Evolutionary conservation across 1,140 invertebrate genomes (phyloP), one percentile per base, ranked within the genome.

Genomic region (Drosophila chauvacae): DNA sequence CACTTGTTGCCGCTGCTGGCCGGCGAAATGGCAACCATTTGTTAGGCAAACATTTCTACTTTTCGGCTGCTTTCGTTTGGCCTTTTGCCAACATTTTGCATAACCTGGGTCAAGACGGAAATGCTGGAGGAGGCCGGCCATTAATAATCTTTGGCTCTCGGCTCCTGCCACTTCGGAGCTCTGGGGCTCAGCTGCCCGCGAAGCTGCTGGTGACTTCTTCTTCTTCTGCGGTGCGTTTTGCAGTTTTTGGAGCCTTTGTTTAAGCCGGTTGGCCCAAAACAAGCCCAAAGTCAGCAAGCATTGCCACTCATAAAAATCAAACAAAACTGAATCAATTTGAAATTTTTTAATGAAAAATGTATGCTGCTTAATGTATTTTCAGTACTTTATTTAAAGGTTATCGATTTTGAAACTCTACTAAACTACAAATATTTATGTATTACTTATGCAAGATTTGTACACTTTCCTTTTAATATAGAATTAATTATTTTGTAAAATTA

Each of bases 51-150:
- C 80, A 80, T 88, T 88, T 88, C 74, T 85, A 81, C 63, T 81
- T 81, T 81, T 74, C 66, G 80, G 45, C 68, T 75, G 85, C 77
- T 90, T 88, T 88, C 81, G 85, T 84, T 90, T 90, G 85, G 85
- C 85, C 81, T 90, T 88, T 88, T 75, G 81, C 62, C 64, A 90
- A 81, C 85, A 90, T 90, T 82, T 90, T 90, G 85, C 85, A 90
- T 90, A 90, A 90, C 85, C 60, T 71, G 86, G 85, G 85, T 90
- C 85, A 90, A 90, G 85, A 90, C 85, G 85, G 85, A 90, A 90
- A 90, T 90, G 85, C 66, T 74, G 87, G 70, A 81, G 60, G 78
- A 72, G 77, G 80, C 85, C 48, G 60, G 76, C 81, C 81, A 90
- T 90, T 90, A 90, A 90, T 90, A 90, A 90, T 80, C 71, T 76